phyloP scores from a whole-genome alignment of 2,888 invertebrate genomes.

The Agrotis puta region DNA sequence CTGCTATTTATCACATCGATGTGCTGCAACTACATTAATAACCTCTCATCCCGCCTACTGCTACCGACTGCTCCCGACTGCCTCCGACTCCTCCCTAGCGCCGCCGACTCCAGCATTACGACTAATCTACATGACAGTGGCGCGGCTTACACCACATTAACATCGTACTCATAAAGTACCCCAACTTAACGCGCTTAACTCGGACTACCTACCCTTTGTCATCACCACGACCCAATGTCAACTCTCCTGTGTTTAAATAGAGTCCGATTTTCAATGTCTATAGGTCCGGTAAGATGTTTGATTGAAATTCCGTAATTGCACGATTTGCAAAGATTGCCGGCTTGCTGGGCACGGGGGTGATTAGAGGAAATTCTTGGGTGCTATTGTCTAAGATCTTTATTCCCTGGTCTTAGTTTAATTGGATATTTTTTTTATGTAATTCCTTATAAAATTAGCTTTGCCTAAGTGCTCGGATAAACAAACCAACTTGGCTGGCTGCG shows the following conservation, averaged over 20 bases:
- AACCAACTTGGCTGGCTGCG: slow-evolving; percentile 26
- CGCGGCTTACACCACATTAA: slow-evolving; percentile 61
- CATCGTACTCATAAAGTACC: slow-evolving; percentile 62
- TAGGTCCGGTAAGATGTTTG: slow-evolving; percentile 46
- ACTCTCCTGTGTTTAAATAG: slow-evolving; percentile 36
- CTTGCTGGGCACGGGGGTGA: slow-evolving; percentile 30
- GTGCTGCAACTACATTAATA: slow-evolving; percentile 55
- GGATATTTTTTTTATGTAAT: slow-evolving; percentile 51
- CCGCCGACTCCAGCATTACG: slow-evolving; percentile 40
- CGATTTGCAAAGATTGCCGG: slow-evolving; percentile 69
- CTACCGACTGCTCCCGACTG: slow-evolving; percentile 20
- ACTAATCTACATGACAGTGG: slow-evolving; percentile 59
- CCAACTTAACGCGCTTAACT: slow-evolving; percentile 59
- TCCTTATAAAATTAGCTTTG: slow-evolving; percentile 33
- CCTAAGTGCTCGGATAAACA: slow-evolving; percentile 34
- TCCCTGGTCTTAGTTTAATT: slow-evolving; percentile 49
- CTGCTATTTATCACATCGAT: slow-evolving; percentile 66
- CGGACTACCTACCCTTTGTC: slow-evolving; percentile 42
- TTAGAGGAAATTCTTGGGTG: slow-evolving; percentile 48
- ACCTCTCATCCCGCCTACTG: slow-evolving; percentile 34
- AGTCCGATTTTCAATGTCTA: slow-evolving; percentile 43
- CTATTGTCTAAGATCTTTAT: slow-evolving; percentile 60
- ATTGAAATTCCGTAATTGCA: slow-evolving; percentile 68
- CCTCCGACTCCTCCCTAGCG: slow-evolving; percentile 21
- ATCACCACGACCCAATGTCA: slow-evolving; percentile 24